phyloP scores from a whole-genome alignment of 2,113 vertebrate species.

The Alectura lathami region DNA sequence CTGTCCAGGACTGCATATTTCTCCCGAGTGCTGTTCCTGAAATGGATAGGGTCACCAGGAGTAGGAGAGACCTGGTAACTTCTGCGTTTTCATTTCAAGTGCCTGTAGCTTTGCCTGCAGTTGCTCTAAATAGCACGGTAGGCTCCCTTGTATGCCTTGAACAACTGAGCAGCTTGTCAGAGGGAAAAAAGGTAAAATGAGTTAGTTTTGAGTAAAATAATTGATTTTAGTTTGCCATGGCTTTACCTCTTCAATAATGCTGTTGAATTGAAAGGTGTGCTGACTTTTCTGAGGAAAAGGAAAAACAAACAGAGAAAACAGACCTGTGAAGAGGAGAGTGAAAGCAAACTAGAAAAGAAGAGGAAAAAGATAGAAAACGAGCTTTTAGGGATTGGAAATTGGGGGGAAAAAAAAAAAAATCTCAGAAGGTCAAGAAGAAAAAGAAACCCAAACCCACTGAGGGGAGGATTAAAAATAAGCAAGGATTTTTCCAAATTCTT shows the following conservation, averaged over 20 bases:
- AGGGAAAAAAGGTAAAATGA: not conserved
- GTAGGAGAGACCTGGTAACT: not conserved
- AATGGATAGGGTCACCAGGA: not conserved
- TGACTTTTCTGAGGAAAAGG: not conserved
- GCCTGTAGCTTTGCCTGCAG: not conserved
- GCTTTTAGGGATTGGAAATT: too few species aligned
- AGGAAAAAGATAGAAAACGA: too few species aligned
- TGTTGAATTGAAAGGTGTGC: not conserved
- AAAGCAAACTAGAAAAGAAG: not conserved
- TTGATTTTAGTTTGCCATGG: not conserved
- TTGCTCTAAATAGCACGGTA: not conserved
- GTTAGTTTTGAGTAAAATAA: not conserved
- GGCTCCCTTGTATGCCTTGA: not conserved
- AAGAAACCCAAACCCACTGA: not conserved
- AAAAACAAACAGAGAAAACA: not conserved
- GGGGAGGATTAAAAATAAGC: not conserved
- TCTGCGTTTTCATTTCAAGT: not conserved
- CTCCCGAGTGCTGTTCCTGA: not conserved
- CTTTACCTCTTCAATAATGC: not conserved
- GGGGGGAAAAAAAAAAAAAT: too few species aligned
- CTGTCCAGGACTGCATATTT: not conserved
- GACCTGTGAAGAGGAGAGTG: not conserved
- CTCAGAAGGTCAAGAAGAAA: not conserved
- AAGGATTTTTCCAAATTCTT: not conserved
- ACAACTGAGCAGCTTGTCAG: not conserved